Conservation (phyloP, 2,113 vertebrate genomes). For the Alaudala cheleensis region DNA sequence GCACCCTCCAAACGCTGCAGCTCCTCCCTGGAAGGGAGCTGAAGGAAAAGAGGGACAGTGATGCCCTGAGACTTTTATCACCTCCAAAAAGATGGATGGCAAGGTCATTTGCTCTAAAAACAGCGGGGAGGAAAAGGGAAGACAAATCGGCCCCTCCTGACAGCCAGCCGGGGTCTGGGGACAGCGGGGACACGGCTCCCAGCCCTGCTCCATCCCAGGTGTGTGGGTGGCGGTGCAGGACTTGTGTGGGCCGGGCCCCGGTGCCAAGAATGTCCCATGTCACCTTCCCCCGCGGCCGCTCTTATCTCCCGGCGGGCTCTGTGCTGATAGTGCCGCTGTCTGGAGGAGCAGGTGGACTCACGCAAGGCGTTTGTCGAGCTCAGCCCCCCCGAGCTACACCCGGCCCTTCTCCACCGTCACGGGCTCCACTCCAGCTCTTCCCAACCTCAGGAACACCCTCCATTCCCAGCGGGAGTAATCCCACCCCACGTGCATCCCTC, state of each 20-base stretch:
- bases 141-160: background rate
- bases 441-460: background rate
- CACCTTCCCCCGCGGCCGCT: background rate
- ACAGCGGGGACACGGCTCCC: background rate
- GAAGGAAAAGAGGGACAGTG: accelerated
- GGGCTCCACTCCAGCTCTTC: background rate
- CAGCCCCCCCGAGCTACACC: accelerated
- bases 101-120: background rate
- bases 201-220: background rate
- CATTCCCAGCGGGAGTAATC: background rate
- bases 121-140: background rate
- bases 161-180: accelerated
- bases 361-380: background rate
- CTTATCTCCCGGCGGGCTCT: background rate
- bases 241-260: background rate
- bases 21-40: background rate
- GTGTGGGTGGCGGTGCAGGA: background rate
- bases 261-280: background rate
- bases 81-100: background rate
- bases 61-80: background rate
- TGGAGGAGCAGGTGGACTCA: background rate
- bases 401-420: accelerated
- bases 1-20: background rate
- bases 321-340: accelerated
- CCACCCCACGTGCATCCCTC: accelerated